Base-by-base conservation (phyloP, 2,888 invertebrate species). In the Acanthosoma haemorrhoidale region DNA sequence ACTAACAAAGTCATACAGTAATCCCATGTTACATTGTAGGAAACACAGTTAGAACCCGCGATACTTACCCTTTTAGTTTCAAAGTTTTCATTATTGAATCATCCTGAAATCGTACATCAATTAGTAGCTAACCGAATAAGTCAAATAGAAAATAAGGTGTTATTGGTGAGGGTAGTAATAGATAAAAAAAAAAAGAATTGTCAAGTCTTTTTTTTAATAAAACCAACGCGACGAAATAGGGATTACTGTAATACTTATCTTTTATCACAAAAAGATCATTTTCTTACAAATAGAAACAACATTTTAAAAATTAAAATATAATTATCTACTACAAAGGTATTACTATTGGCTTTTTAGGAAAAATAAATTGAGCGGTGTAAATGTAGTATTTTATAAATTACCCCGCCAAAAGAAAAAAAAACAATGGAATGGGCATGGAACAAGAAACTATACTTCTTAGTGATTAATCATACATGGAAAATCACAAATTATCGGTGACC, bases 371-470 rank as follows among this genome's bases (percentile, higher is more conserved):
- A n/a, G n/a, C n/a, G n/a, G n/a, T n/a, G n/a, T n/a, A n/a, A n/a
- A n/a, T n/a, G n/a, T n/a, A n/a, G n/a, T n/a, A n/a, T n/a, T n/a
- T n/a, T n/a, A n/a, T n/a, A n/a, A n/a, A n/a, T n/a, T n/a, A n/a
- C n/a, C n/a, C n/a, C n/a, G n/a, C n/a, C n/a, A n/a, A n/a, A n/a
- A n/a, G 29, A 51, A 25, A 21, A 25, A 25, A 51, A 25, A 51
- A 21, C 21, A 25, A n/a, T 51, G 51, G 51, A 51, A 51, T 51
- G 51, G 29, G 29, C 29, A 29, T 51, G 51, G 51, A 25, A 51
- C n/a, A 51, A 25, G 51, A 13, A 25, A 51, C 51, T 51, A 51
- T n/a, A n/a, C n/a, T n/a, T n/a, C 51, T 51, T n/a, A 51, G 51
- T 51, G 29, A 25, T 51, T 25, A 51, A 25, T 51, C 29, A 51